phyloP scores from a whole-genome alignment of 2,797 vertebrate species.

The Urosaurus nigricauda region DNA sequence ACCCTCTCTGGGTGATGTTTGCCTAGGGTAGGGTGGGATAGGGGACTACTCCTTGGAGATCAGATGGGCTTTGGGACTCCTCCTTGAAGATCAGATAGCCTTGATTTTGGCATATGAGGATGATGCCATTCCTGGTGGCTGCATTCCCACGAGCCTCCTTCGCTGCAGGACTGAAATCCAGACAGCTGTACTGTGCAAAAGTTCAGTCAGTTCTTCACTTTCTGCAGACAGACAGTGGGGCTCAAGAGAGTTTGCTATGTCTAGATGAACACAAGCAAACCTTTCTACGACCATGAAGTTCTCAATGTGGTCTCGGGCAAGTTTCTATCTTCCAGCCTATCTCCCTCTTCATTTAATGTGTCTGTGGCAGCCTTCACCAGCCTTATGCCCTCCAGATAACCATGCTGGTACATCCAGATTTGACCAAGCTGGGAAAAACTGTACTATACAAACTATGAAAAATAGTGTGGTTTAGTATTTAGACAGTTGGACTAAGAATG shows the following conservation, averaged over 20 bases:
- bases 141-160: not conserved
- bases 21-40: not conserved
- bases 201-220: not conserved
- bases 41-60: not conserved
- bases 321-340: not conserved
- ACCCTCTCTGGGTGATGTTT: not conserved
- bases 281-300: not conserved
- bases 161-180: constrained; percentile 6
- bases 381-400: not conserved
- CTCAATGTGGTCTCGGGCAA: not conserved
- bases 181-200: not conserved
- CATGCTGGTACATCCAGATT: not conserved
- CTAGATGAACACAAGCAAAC: not conserved
- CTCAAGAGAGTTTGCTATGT: not conserved
- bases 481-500: no score
- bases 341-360: not conserved
- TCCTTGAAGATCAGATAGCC: not conserved
- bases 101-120: not conserved
- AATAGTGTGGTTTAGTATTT: no score
- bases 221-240: not conserved
- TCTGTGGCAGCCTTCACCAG: not conserved
- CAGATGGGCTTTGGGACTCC: not conserved
- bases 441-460: not conserved
- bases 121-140: not conserved
- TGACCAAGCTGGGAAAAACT: not conserved